Evolutionary conservation across 2,888 invertebrate species (phyloP).

Genomic region (Diarsia rubi): DNA sequence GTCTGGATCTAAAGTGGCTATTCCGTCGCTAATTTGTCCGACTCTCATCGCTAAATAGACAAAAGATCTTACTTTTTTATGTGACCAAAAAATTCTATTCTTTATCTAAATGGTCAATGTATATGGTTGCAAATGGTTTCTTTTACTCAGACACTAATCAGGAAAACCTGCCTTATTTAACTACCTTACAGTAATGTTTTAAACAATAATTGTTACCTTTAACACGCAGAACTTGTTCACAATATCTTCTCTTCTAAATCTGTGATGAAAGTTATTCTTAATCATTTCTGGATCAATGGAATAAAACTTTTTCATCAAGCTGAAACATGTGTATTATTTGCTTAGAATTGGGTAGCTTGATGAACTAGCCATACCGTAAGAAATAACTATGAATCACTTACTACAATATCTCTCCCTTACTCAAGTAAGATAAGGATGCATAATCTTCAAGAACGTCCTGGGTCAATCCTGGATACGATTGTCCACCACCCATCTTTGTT

Average conservation of each 20-base stretch:
- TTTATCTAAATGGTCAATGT: not conserved
- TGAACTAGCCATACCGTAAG: not conserved
- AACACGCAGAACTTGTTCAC: constrained; percentile 92
- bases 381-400: constrained; percentile 80
- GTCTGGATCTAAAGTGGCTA: not conserved
- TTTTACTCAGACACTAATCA: not conserved
- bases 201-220: constrained; percentile 83
- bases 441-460: constrained; percentile 92
- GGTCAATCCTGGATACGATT: constrained; percentile 88
- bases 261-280: constrained; percentile 83
- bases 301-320: constrained; percentile 91
- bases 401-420: constrained; percentile 92
- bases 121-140: not conserved
- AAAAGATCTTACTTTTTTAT: not conserved
- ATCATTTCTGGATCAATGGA: constrained; percentile 86
- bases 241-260: constrained; percentile 89
- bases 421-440: constrained; percentile 91
- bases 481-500: constrained; percentile 86
- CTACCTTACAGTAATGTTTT: not conserved
- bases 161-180: not conserved
- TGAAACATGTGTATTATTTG: constrained; percentile 67
- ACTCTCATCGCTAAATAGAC: not conserved
- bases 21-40: not conserved
- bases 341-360: not conserved
- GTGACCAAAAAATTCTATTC: no score